Evolutionary conservation across 2,113 vertebrate species (phyloP).

Genomic region (Sorex araneus): DNA sequence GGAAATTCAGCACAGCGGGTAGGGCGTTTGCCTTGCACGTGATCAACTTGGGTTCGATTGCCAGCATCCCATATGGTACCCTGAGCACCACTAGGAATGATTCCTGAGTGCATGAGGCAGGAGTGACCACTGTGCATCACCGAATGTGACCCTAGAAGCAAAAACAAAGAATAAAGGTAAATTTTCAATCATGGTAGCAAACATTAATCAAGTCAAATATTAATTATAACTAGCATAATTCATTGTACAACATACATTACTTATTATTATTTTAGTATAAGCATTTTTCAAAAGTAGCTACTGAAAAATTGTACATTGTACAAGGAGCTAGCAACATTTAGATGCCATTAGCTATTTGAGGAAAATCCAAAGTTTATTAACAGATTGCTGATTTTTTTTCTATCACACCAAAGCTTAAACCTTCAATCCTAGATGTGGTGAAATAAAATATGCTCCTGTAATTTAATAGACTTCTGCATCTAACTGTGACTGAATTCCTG

Average conservation of each 20-base stretch:
- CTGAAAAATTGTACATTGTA: background rate
- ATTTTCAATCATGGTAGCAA: background rate
- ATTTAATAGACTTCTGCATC: constrained; percentile 31
- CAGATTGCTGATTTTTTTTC: background rate
- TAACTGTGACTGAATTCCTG: constrained; percentile 20
- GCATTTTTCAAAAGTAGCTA: background rate
- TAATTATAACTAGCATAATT: background rate
- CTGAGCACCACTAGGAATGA: too few relatives aligned
- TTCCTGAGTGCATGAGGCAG: too few relatives aligned
- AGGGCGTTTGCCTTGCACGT: too few relatives aligned
- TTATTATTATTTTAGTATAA: too few relatives aligned
- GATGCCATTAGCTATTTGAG: background rate
- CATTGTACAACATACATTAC: too few relatives aligned
- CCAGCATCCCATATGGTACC: too few relatives aligned
- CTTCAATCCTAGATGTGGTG: constrained; percentile 9
- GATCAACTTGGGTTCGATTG: too few relatives aligned
- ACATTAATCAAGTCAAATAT: background rate
- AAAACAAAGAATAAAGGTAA: too few relatives aligned
- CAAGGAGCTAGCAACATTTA: background rate
- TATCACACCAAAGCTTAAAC: background rate
- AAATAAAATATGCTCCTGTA: constrained; percentile 18
- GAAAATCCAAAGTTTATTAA: background rate
- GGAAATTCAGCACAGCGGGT: too few relatives aligned
- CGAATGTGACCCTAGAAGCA: too few relatives aligned
- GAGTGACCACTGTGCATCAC: too few relatives aligned